Evolutionary conservation across 2,797 vertebrate species (phyloP), one percentile per base, ranked within the genome.

Genomic region (Helostoma temminkii): DNA sequence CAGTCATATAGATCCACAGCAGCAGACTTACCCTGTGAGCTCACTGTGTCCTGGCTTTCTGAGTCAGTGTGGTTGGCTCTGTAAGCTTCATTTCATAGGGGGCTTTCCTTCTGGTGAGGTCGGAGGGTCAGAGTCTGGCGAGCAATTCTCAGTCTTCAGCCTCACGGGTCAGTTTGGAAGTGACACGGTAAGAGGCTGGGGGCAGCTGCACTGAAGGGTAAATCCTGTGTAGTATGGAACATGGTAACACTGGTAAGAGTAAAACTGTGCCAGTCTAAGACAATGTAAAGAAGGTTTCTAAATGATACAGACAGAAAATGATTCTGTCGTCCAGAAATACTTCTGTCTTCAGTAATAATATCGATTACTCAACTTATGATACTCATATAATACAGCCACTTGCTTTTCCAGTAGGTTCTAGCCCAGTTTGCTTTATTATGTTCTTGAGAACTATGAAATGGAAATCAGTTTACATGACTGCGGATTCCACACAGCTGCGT

Each of bases 1-100:
- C 52, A 85, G 89, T 90, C 81, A 84, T 65, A 74, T 46, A 56
- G 81, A 45, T 78, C 41, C 69, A 45, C 61, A 57, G 37, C 58
- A 82, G 68, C 74, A 83, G 82, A 83, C 82, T 25, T 66, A 79
- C 79, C 70, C 79, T 42, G 56, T 84, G 85, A 82, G 56, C 79
- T 66, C 84, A 69, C 58, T 47, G 62, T 12, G 55, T 22, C 16
- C 15, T 14, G 78, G 10, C 61, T 68, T n/a, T 82, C 85, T 89
- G 84, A 89, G 60, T 87, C 82, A 86, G 65, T 61, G 74, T 6
- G 55, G 53, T 55, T 8, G 60, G 56, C 71, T 71, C 65, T 70
- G 18, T 36, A 57, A 15, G 48, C 34, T 47, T 65, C 62, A 15
- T 49, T 67, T 52, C 55, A 37, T 66, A 28, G 45, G 70, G 75